Evolutionary conservation across 2,113 vertebrate genomes (phyloP).

Genomic region (Perccottus glenii): DNA sequence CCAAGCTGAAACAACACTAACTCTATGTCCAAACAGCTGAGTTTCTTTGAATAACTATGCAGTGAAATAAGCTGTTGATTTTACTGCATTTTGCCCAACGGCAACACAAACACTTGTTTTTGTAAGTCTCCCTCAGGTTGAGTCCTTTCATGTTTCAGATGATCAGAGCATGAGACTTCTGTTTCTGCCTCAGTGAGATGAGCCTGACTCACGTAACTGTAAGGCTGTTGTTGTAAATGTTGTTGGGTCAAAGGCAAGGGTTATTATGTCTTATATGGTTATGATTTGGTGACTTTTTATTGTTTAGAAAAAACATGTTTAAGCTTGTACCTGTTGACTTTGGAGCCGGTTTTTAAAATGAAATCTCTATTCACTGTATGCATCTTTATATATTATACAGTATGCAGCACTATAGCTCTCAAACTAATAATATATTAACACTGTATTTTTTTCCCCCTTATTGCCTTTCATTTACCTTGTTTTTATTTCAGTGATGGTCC

Average conservation of each 20-base stretch:
- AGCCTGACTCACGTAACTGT: background rate
- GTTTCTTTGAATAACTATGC: background rate
- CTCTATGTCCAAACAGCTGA: background rate
- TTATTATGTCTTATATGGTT: background rate
- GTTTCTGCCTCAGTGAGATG: too few relatives aligned
- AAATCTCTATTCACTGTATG: background rate
- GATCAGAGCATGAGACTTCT: background rate
- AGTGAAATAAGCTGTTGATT: background rate
- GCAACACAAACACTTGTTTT: conserved; percentile 9
- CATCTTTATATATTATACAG: too few relatives aligned
- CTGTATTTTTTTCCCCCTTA: too few relatives aligned
- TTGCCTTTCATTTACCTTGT: too few relatives aligned
- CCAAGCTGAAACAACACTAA: conserved; percentile 27
- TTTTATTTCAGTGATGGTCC: too few relatives aligned
- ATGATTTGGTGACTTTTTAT: background rate
- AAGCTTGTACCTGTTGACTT: background rate
- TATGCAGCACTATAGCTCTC: too few relatives aligned
- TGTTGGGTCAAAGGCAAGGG: background rate
- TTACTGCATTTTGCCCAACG: background rate
- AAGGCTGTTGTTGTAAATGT: background rate
- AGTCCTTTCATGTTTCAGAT: background rate
- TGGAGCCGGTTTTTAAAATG: background rate
- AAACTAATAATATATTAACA: too few relatives aligned
- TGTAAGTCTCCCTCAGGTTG: conserved; percentile 11
- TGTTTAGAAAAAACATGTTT: background rate